Base-by-base conservation (phyloP, 2,113 vertebrate genomes). In the Salvator merianae region DNA sequence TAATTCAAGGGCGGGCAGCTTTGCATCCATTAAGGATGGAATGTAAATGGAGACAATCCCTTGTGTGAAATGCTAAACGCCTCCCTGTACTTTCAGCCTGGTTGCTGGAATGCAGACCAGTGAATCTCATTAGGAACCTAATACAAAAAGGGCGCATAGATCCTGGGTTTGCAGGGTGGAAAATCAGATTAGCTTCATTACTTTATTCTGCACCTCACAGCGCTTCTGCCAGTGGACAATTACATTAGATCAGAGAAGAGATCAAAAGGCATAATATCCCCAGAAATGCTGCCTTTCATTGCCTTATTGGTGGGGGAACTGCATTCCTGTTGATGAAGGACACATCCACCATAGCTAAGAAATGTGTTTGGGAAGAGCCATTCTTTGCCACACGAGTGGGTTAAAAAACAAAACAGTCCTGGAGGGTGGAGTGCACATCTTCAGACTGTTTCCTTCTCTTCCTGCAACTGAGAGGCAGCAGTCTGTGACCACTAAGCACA, bases 131-230 rank as follows among this genome's bases (percentile, higher is more conserved):
- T 98, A 99, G 96, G 95, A 96, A 97, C 96, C 97, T 99, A 99
- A 99, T 97, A 98, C 97, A 99, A 98, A 98, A 99, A 98, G 97
- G 97, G 95, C 97, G 97, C 98, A 97, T 97, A 97, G 96, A 97
- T 99, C 97, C 96, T 95, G 95, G 96, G 96, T 96, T 96, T 97
- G 96, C 96, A 34, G 96, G 95, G 96, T 94, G 91, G 93, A 94
- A 98, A 98, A 99, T 98, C 97, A 97, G 97, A 99, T 99, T 98
- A 99, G 94, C 95, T 96, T 97, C 97, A 98, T 98, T 98, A 97
- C 96, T 97, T 97, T 98, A 98, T 99, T 99, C 98, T 98, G 97
- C 97, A 95, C 97, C 96, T 97, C 96, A 32, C 97, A 96, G 97
- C 97, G 96, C 96, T 97, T 98, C 97, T 98, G 97, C 95, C 95